Conservation (phyloP, 2,797 vertebrate species). For the Psittacula derbiana region DNA sequence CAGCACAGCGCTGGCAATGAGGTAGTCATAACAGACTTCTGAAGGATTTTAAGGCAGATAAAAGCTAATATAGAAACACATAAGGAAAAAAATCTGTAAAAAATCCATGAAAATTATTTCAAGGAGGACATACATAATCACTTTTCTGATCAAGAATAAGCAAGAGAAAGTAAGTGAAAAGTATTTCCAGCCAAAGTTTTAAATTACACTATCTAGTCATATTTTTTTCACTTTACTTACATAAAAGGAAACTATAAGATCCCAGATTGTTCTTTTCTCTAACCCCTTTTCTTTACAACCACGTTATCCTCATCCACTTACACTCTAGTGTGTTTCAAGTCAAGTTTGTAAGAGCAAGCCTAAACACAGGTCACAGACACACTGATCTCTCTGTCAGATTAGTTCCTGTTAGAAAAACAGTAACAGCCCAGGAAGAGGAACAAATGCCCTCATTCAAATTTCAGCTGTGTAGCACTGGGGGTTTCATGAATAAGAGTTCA, state of each 20-base stretch:
- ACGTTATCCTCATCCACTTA: neutral
- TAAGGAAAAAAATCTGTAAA: neutral
- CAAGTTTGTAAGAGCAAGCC: neutral
- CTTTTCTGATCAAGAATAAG: neutral
- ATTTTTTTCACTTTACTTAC: neutral
- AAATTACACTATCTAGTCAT: neutral
- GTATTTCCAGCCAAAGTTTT: neutral
- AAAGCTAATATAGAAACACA: neutral
- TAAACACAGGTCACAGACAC: neutral
- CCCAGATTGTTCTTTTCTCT: neutral
- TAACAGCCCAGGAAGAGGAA: neutral
- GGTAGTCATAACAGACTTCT: neutral
- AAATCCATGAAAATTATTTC: neutral
- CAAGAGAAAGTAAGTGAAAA: neutral
- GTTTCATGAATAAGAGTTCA: neutral
- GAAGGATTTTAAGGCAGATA: neutral
- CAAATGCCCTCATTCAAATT: neutral
- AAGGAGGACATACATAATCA: neutral
- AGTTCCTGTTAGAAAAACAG: neutral
- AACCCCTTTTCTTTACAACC: neutral
- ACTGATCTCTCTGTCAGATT: neutral
- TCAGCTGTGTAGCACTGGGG: neutral
- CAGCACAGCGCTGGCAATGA: neutral
- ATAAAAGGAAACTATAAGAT: neutral
- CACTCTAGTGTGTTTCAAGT: neutral